Percentiles rank a stretch among this genome's conserved stretches.
phyloP scores from a whole-genome alignment of 2,888 invertebrate genomes.

The Synanthedon myopaeformis region DNA sequence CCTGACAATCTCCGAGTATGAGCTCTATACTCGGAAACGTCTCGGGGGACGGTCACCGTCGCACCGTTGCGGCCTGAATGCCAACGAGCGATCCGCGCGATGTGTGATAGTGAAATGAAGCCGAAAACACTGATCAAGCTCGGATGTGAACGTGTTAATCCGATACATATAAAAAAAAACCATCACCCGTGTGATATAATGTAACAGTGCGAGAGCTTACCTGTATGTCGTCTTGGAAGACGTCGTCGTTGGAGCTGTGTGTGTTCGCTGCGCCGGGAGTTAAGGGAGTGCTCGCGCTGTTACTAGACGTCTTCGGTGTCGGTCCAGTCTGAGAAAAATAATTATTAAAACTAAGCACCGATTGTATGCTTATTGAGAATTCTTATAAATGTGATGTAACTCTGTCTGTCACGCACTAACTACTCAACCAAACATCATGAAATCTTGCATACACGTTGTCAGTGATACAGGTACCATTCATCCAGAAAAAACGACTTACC shows the following conservation, averaged over 20 bases:
- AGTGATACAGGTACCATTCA: too few relatives aligned
- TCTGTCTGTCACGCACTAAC: too few relatives aligned
- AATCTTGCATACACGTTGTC: too few relatives aligned
- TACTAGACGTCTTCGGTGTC: slow-evolving; percentile 45
- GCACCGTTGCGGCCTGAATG: slow-evolving; percentile 18
- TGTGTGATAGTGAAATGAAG: slow-evolving; percentile 31
- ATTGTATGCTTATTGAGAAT: too few relatives aligned
- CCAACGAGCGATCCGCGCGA: slow-evolving; percentile 11
- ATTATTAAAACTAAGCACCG: too few relatives aligned
- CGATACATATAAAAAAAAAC: slow-evolving; percentile 19
- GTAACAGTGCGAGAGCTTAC: slow-evolving; percentile 26
- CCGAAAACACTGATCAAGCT: slow-evolving; percentile 34
- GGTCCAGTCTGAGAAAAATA: too few relatives aligned
- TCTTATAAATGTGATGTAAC: too few relatives aligned
- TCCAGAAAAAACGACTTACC: too few relatives aligned
- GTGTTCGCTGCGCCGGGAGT: slow-evolving; percentile 49
- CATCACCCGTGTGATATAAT: slow-evolving; percentile 40
- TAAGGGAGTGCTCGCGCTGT: slow-evolving; percentile 59
- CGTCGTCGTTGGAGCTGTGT: slow-evolving; percentile 60
- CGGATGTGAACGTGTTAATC: slow-evolving; percentile 67
- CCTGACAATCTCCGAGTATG: slow-evolving; percentile 51
- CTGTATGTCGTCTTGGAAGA: slow-evolving; percentile 60
- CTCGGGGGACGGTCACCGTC: slow-evolving; percentile 26
- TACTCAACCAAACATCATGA: too few relatives aligned
- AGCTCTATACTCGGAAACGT: slow-evolving; percentile 61